Percentiles rank a stretch among this genome's conserved stretches.
Evolutionary conservation across 2,797 vertebrate genomes (phyloP).

Genomic region (Hirundo rustica): DNA sequence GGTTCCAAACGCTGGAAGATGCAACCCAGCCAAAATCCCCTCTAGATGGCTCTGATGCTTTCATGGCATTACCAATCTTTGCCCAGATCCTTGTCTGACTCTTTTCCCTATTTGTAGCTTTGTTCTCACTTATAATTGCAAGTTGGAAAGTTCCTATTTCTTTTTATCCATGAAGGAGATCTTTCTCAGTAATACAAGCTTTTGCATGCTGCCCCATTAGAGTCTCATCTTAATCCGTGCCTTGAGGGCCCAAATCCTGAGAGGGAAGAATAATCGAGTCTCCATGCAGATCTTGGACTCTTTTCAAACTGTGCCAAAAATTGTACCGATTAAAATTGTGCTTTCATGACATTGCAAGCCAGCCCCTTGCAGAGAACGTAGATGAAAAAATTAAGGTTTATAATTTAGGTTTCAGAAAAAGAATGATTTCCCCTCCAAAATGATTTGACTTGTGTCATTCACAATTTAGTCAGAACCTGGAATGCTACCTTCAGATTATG

Average conservation of each 20-base stretch:
- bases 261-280: neutral
- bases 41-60: neutral
- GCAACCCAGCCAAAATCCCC: neutral
- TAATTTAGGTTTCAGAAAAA: neutral
- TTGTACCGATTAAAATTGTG: neutral
- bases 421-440: neutral
- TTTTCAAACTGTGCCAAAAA: constrained; percentile 24
- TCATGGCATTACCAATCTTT: neutral
- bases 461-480: constrained; percentile 41
- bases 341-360: neutral
- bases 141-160: constrained; percentile 1
- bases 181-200: constrained; percentile 48
- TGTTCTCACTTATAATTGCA: neutral
- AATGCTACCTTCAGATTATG: constrained; percentile 36
- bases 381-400: neutral
- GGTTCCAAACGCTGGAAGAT: neutral
- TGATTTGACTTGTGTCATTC: constrained; percentile 22
- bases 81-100: neutral
- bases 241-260: constrained; percentile 17
- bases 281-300: constrained; percentile 5
- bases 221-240: constrained; percentile 59
- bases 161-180: constrained; percentile 42
- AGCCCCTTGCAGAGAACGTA: neutral
- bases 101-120: neutral
- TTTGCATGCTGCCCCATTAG: constrained; percentile 56